Percentiles rank a stretch among this genome's conserved stretches.
Evolutionary conservation across 2,113 vertebrate species (phyloP).

Genomic region (Syrrhaptes paradoxus): DNA sequence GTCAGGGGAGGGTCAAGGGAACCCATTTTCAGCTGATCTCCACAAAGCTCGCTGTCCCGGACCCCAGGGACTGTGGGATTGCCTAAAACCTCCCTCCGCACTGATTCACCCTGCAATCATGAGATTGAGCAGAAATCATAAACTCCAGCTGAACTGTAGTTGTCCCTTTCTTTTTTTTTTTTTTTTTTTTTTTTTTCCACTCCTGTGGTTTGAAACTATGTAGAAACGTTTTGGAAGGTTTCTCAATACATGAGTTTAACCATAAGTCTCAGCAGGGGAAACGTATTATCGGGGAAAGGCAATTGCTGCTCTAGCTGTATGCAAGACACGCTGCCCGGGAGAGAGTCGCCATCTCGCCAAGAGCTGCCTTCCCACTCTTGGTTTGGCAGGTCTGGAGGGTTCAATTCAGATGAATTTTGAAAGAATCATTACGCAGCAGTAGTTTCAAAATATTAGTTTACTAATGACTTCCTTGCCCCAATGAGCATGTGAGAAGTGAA

Average conservation of each 20-base stretch:
- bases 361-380: not conserved
- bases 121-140: conserved; percentile 5
- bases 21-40: not conserved
- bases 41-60: not conserved
- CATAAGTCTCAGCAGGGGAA: not conserved
- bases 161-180: not conserved
- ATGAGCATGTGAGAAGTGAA: not conserved
- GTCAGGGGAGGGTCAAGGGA: not conserved
- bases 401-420: not conserved
- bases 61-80: not conserved
- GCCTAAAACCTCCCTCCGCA: not conserved
- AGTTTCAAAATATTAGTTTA: not conserved
- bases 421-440: not conserved
- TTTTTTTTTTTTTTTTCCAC: not conserved
- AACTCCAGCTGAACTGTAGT: conserved; percentile 12
- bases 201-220: conserved; percentile 19
- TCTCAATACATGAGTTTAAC: not conserved
- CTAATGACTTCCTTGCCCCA: not conserved
- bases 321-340: not conserved
- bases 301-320: not conserved
- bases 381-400: not conserved
- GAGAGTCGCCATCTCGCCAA: not conserved
- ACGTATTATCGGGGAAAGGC: not conserved
- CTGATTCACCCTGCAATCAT: conserved; percentile 14
- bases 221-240: not conserved